Conservation (phyloP, 1,140 invertebrate genomes). For the Scaptodrosophila lebanonensis region DNA sequence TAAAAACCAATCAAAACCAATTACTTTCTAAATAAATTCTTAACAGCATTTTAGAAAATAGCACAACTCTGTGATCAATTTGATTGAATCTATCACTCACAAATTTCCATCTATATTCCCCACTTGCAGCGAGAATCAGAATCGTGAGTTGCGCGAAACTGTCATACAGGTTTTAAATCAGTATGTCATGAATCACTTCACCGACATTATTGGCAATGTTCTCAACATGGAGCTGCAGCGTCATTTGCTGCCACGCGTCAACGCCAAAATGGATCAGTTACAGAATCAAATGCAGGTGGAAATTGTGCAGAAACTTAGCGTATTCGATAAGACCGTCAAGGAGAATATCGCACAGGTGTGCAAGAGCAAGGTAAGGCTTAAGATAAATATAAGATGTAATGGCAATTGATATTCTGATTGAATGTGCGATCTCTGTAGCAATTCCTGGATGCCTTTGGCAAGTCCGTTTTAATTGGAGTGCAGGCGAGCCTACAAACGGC, state of each 20-base stretch:
- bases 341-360: constrained; percentile 88
- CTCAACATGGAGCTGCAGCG: constrained; percentile 77
- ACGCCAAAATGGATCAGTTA: constrained; percentile 82
- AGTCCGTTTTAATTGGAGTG: constrained; percentile 81
- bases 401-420: too few species aligned
- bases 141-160: constrained; percentile 78
- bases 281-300: constrained; percentile 84
- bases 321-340: constrained; percentile 85
- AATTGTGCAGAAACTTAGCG: constrained; percentile 83
- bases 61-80: background rate
- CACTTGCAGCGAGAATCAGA: constrained; percentile 61
- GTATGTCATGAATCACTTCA: constrained; percentile 76
- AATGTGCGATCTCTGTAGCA: too few species aligned
- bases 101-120: background rate
- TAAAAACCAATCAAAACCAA: too few species aligned
- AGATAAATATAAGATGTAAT: background rate
- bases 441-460: constrained; percentile 85
- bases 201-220: constrained; percentile 77
- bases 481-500: constrained; percentile 64
- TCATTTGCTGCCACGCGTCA: constrained; percentile 79
- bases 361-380: constrained; percentile 82
- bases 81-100: background rate
- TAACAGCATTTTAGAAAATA: too few species aligned
- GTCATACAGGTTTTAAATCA: constrained; percentile 76
- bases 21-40: too few species aligned